phyloP scores from a whole-genome alignment of 2,888 invertebrate species.

The Acronicta psi region DNA sequence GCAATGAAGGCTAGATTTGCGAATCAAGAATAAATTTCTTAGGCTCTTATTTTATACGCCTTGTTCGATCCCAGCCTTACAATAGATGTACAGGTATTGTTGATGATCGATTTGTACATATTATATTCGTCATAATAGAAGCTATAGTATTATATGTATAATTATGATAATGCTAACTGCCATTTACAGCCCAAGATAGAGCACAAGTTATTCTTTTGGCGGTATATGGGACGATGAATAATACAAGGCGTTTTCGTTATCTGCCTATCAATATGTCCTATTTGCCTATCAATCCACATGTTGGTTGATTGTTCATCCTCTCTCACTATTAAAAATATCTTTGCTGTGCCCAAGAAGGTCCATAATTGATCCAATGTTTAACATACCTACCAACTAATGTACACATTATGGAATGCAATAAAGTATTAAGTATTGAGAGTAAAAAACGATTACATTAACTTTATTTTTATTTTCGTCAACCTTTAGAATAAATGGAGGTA shows the following conservation, averaged over 20 bases:
- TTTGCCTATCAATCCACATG: slow-evolving; percentile 8
- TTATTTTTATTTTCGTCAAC: slow-evolving; percentile 11
- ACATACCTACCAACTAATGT: no score
- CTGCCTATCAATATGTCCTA: slow-evolving; percentile 6
- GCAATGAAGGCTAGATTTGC: no score
- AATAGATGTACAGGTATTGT: slow-evolving; percentile 16
- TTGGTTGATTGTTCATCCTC: no score
- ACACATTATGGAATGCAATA: no score
- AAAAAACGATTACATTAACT: slow-evolving; percentile 11
- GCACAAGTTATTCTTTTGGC: neutral
- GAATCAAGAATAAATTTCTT: no score
- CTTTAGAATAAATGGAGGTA: neutral
- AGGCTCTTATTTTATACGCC: neutral
- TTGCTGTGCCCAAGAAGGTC: no score
- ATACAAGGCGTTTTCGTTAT: neutral
- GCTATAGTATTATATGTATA: neutral
- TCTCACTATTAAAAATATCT: no score
- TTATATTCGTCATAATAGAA: slow-evolving; percentile 8
- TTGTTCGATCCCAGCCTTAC: neutral
- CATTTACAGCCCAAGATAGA: slow-evolving; percentile 10
- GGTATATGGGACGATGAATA: neutral
- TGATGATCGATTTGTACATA: slow-evolving; percentile 3
- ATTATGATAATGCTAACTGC: neutral
- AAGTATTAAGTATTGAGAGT: no score
- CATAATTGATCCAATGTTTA: no score